Evolutionary conservation across 2,113 vertebrate species (phyloP).

Genomic region (Callithrix jacchus): DNA sequence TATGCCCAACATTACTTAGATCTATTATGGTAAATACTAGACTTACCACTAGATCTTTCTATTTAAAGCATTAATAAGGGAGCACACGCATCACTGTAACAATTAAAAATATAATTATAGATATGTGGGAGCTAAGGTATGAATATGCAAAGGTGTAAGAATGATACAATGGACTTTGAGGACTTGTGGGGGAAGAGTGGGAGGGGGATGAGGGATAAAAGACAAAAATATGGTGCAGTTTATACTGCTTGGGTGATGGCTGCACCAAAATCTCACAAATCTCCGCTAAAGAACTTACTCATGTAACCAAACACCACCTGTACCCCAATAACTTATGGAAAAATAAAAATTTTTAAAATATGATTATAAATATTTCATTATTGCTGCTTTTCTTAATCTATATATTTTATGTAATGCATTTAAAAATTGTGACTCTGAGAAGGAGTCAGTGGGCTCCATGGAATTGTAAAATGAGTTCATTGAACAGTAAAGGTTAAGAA

Average conservation of each 20-base stretch:
- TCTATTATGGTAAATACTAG: not conserved
- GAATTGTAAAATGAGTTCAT: not conserved
- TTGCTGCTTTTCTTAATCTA: not conserved
- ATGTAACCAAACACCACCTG: no score
- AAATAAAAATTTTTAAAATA: not conserved
- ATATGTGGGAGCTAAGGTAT: no score
- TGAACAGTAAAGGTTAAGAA: not conserved
- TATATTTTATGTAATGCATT: not conserved
- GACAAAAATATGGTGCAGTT: no score
- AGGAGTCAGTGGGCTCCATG: not conserved
- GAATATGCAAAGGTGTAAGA: no score
- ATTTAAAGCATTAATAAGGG: slow-evolving; percentile 6
- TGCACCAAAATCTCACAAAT: no score
- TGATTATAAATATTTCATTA: not conserved
- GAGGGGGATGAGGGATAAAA: no score
- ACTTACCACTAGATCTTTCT: not conserved
- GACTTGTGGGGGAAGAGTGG: no score
- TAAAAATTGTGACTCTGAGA: not conserved
- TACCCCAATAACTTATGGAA: no score
- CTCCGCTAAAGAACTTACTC: no score
- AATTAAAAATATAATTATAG: not conserved
- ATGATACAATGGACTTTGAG: no score
- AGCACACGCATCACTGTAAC: not conserved
- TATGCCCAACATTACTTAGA: not conserved
- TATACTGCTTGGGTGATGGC: no score